Conservation (phyloP, 2,113 vertebrate genomes). For the Laticauda laticaudata region DNA sequence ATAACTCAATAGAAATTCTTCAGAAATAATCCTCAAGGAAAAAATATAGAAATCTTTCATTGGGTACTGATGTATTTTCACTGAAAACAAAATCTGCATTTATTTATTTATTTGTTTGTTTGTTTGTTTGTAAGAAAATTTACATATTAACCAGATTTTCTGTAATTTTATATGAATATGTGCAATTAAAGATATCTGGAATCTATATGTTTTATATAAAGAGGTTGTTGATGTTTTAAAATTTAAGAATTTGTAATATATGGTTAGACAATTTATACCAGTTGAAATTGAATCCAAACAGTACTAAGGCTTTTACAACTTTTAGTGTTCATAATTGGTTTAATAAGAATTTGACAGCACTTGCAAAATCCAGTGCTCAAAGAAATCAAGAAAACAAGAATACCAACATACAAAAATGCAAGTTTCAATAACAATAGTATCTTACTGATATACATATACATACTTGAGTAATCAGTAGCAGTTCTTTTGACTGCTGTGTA, state of each 20-base stretch:
- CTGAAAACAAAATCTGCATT: neutral
- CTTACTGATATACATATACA: neutral
- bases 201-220: neutral
- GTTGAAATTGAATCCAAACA: slow-evolving; percentile 8
- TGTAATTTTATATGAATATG: neutral
- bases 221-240: neutral
- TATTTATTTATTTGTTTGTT: too few species aligned
- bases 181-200: neutral
- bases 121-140: neutral
- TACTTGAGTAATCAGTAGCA: slow-evolving; percentile 48
- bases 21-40: neutral
- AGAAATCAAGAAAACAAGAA: neutral
- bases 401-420: neutral
- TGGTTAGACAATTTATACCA: slow-evolving; percentile 10
- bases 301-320: slow-evolving; percentile 4
- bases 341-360: slow-evolving; percentile 19
- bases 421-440: neutral
- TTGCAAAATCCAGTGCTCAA: neutral
- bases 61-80: neutral
- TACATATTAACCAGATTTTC: neutral
- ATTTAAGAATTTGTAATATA: neutral
- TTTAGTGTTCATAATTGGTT: slow-evolving; percentile 1
- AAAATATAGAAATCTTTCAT: neutral
- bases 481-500: slow-evolving; percentile 40
- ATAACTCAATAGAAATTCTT: neutral